Conservation (phyloP, 2,113 vertebrate genomes). For the Aphyosemion australe region DNA sequence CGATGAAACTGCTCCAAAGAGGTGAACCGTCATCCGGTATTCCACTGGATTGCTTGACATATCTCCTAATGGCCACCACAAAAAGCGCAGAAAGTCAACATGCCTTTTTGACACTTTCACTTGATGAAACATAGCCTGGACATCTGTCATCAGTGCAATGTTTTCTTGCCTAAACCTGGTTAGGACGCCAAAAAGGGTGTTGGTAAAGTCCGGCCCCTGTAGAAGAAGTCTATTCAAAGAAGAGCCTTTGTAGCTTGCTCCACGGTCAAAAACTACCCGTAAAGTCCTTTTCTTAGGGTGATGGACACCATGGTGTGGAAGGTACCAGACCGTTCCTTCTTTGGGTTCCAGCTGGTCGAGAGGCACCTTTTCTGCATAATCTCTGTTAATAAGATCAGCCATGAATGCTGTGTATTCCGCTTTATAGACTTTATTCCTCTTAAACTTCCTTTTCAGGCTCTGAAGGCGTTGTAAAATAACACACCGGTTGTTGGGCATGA, state of each 20-base stretch:
- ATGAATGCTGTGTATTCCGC: not conserved
- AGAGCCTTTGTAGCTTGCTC: no score
- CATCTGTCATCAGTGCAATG: slow-evolving; percentile 17
- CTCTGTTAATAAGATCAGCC: not conserved
- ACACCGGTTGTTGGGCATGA: not conserved
- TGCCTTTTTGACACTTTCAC: slow-evolving; percentile 4
- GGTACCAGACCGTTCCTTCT: no score
- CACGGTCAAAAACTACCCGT: no score
- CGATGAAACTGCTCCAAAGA: no score
- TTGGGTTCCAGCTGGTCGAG: no score
- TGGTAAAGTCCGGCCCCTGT: slow-evolving; percentile 1
- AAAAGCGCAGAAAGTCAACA: not conserved
- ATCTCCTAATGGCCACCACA: slow-evolving; percentile 35
- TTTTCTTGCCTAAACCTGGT: slow-evolving; percentile 7
- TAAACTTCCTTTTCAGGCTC: not conserved
- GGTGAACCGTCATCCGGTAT: slow-evolving; percentile 21
- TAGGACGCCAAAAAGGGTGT: not conserved
- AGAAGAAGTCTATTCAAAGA: no score
- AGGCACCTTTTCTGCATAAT: not conserved
- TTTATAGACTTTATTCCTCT: not conserved
- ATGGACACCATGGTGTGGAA: no score
- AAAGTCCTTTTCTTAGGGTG: no score
- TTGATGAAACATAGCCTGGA: slow-evolving; percentile 31
- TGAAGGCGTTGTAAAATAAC: not conserved
- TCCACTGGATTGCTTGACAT: not conserved